Base-by-base conservation (phyloP, 2,888 invertebrate genomes). In the Dynastes maya region DNA sequence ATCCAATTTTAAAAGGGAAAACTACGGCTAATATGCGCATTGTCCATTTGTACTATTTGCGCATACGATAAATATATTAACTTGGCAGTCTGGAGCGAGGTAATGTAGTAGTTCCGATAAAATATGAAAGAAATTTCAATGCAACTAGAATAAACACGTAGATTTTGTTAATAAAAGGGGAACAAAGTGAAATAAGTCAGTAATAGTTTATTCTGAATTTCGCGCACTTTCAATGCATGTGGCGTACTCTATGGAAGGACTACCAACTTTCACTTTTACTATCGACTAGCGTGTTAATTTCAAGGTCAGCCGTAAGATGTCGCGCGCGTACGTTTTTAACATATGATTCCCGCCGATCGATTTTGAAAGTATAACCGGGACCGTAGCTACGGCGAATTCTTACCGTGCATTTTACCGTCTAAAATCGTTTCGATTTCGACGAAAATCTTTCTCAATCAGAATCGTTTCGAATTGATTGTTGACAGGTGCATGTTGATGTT, bases 401-500 rank as follows among this genome's bases (percentile, higher is more conserved):
- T 63, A 49, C 61, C 0, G n/a, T 3, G 40, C 13, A 29, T 11
- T 49, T 49, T 11, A 16, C 6, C 37, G 29, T 27, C 2, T 55
- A 40, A 65, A 55, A 29, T 32, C 53, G 45, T 11, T 53, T 67
- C 53, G 45, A 58, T 63, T 68, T 53, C 67, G 61, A 16, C 37
- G 27, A 5, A 11, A 27, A 76, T 53, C 22, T 63, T 63, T 61
- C 37, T 22, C 22, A 77, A 61, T 63, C 32, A 51, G 29, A 63
- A 16, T 37, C 53, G 63, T 72, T 77, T 64, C 49, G 72, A 78
- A 76, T 76, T 78, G 65, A 76, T 76, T 70, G 76, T 82, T 88
- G 88, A 89, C 89, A 89, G 89, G 89, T 89, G 89, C 87, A 88
- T 86, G 86, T 87, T 87, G 85, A 87, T 87, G 88, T 88, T 88